These are phyloP conservation scores for Calypte anna DNA, from an alignment of 2,113 vertebrate genomes.

Conservation along the genomic window DNA sequence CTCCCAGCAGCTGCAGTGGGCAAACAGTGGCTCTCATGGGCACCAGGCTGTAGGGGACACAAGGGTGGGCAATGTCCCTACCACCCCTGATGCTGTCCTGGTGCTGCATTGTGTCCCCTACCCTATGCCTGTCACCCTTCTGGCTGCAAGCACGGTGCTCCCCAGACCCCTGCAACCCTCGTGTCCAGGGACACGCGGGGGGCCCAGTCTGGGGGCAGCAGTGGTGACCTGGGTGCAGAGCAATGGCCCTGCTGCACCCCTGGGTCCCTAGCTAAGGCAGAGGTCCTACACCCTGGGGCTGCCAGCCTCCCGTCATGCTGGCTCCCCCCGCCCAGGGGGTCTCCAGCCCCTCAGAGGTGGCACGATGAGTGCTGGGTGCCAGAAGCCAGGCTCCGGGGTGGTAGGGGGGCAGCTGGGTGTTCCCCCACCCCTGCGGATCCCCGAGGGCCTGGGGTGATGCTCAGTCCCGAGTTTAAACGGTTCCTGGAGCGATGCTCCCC, in stretches of 20 bases:
- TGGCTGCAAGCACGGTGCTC: background rate
- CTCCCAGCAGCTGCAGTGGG: background rate
- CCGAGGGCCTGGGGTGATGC: background rate
- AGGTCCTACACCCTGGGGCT: background rate
- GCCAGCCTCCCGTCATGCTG: background rate
- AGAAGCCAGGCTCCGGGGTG: background rate
- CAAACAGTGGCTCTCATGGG: accelerated
- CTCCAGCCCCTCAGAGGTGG: background rate
- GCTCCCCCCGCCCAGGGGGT: background rate
- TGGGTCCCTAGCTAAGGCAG: background rate
- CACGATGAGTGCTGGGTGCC: background rate
- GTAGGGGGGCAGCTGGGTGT: background rate
- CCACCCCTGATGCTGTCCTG: background rate
- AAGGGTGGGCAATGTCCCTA: background rate
- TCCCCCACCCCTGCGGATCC: background rate
- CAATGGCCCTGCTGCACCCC: background rate
- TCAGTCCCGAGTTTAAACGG: background rate
- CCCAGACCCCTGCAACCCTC: background rate
- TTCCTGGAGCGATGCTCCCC: background rate
- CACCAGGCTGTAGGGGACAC: background rate
- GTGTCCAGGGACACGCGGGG: background rate
- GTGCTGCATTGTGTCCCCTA: background rate
- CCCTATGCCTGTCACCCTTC: accelerated
- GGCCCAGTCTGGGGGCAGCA: background rate
- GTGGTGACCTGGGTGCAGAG: background rate